A percentile compares a stretch with the other conserved stretches of the same genome.
Conservation (phyloP, 2,113 vertebrate species). For the Corythornis cristatus region DNA sequence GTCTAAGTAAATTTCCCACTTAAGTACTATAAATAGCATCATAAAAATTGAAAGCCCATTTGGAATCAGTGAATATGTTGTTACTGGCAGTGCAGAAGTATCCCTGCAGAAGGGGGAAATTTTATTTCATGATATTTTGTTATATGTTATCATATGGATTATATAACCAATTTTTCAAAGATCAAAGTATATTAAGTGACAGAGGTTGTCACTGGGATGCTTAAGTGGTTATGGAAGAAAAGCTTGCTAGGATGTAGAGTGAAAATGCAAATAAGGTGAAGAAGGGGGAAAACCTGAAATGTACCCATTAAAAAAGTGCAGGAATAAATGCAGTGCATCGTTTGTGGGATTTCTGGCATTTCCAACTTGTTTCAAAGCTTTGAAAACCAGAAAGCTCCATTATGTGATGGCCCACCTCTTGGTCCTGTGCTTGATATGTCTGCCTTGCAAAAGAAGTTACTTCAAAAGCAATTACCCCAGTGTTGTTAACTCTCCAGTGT, state of each 20-base stretch:
- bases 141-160: not conserved
- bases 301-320: not conserved
- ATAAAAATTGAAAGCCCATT: not conserved
- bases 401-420: not conserved
- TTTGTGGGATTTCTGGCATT: not conserved
- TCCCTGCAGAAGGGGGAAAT: not conserved
- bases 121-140: not conserved
- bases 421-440: rapidly evolving
- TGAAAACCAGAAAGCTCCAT: not conserved
- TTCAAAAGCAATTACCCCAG: not conserved
- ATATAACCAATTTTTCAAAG: not conserved
- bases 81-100: not conserved
- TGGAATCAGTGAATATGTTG: not conserved
- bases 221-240: not conserved
- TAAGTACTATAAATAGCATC: not conserved
- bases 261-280: not conserved
- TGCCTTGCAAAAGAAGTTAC: not conserved
- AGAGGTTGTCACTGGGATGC: not conserved
- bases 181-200: not conserved
- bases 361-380: not conserved
- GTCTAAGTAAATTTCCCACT: not conserved
- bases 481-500: not conserved
- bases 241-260: not conserved
- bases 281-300: not conserved
- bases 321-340: rapidly evolving